Conservation (phyloP, 2,888 invertebrate species). For the Morpho achilles region DNA sequence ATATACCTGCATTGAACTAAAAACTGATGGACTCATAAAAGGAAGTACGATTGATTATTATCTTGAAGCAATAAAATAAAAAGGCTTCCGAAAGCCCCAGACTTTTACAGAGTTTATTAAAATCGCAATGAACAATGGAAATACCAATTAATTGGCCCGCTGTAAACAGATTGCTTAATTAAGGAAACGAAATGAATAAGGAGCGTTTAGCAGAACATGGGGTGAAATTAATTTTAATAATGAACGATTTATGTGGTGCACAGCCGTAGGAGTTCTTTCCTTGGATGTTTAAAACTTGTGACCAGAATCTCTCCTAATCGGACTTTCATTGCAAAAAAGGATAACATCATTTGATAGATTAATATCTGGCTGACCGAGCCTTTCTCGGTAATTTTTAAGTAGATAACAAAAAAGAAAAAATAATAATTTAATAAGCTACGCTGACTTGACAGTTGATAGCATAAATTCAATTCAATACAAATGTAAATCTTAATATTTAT, state of each 20-base stretch:
- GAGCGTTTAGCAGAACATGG: conserved; percentile 64
- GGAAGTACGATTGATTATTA: conserved; percentile 15
- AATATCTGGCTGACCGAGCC: no score
- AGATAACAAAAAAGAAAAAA: no score
- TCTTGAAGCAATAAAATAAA: conserved; percentile 26
- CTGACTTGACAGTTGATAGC: no score
- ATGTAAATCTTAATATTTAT: no score
- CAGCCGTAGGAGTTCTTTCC: conserved; percentile 6
- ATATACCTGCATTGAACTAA: no score
- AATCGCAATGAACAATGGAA: conserved; percentile 62
- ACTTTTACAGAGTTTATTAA: conserved; percentile 52
- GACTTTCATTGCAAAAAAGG: no score
- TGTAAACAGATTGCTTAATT: conserved; percentile 79
- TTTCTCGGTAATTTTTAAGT: no score
- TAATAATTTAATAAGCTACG: no score
- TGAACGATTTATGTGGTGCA: conserved; percentile 51
- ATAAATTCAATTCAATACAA: no score
- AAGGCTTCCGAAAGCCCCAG: conserved; percentile 35
- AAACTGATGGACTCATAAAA: no score
- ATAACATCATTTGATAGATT: no score
- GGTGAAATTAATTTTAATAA: conserved; percentile 76
- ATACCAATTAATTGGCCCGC: conserved; percentile 74
- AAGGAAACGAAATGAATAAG: conserved; percentile 73
- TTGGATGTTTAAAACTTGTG: not conserved
- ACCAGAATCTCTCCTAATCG: no score